Evolutionary conservation across 2,888 invertebrate genomes (phyloP).

Genomic region (Azorinus chamasolen): DNA sequence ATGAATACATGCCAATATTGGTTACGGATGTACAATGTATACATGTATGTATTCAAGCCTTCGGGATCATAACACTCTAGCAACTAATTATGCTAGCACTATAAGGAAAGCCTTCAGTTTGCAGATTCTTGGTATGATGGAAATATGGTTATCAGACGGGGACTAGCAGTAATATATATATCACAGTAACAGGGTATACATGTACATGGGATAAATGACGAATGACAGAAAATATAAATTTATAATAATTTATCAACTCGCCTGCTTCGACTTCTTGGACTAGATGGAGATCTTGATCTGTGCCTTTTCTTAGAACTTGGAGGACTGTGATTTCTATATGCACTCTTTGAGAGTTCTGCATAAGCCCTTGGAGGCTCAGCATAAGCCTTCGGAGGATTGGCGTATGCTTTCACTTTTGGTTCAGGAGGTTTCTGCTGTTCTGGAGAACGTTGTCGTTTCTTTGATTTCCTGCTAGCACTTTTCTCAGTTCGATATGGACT

Average conservation of each 20-base stretch:
- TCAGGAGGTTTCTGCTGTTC: slow-evolving; percentile 46
- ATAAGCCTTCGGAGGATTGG: slow-evolving; percentile 68
- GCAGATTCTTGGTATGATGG: too few species aligned
- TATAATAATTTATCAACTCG: slow-evolving; percentile 7
- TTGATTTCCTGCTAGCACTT: slow-evolving; percentile 67
- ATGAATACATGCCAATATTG: too few species aligned
- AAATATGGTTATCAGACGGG: too few species aligned
- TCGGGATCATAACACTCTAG: too few species aligned
- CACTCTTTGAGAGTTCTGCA: slow-evolving; percentile 63
- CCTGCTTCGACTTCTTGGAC: slow-evolving; percentile 67
- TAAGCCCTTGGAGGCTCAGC: slow-evolving; percentile 79
- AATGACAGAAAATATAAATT: neutral
- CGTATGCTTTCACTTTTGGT: slow-evolving; percentile 23
- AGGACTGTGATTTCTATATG: slow-evolving; percentile 66
- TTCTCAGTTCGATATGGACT: slow-evolving; percentile 68
- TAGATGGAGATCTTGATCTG: slow-evolving; percentile 72
- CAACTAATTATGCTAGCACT: too few species aligned
- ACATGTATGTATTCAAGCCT: too few species aligned
- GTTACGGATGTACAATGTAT: too few species aligned
- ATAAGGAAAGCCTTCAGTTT: too few species aligned
- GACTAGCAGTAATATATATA: too few species aligned
- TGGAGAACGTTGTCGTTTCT: slow-evolving; percentile 69
- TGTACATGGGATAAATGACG: too few species aligned
- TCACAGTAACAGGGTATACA: too few species aligned
- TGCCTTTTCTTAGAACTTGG: slow-evolving; percentile 73